Percentiles rank a stretch among this genome's conserved stretches.
These are phyloP conservation scores for Sycophaga agraensis DNA, from an alignment of 1,140 invertebrate species.

Conservation along the genomic window DNA sequence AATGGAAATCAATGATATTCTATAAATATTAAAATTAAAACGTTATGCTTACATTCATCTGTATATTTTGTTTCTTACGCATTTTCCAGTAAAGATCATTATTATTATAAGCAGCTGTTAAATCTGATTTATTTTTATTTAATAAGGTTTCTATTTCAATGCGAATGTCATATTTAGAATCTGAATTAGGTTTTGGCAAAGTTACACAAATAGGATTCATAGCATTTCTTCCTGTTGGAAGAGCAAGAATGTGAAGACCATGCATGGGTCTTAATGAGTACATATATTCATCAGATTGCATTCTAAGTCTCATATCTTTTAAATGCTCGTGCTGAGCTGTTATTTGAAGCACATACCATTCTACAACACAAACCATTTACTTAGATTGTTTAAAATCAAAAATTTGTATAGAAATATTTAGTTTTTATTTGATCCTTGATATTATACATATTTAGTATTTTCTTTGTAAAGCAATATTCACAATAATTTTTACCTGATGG, in stretches of 20 bases:
- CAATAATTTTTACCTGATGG: conserved; percentile 40
- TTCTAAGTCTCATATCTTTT: conserved; percentile 35
- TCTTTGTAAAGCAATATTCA: background rate
- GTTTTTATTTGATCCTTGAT: too few species aligned
- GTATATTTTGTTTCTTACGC: conserved; percentile 58
- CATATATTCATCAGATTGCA: background rate
- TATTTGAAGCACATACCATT: conserved; percentile 65
- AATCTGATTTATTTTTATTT: conserved; percentile 40
- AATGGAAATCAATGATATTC: conserved; percentile 19
- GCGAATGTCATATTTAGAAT: conserved; percentile 46
- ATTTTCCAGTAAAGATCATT: conserved; percentile 61
- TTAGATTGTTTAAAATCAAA: background rate
- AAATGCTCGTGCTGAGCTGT: conserved; percentile 58
- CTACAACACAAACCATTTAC: conserved; percentile 39
- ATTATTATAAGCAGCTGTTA: conserved; percentile 44
- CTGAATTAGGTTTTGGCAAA: conserved; percentile 49
- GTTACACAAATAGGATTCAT: conserved; percentile 54
- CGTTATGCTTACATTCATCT: conserved; percentile 59
- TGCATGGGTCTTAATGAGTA: conserved; percentile 43
- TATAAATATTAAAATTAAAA: conserved; percentile 12
- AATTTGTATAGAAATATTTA: background rate
- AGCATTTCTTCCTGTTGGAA: conserved; percentile 57
- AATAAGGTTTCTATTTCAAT: conserved; percentile 45
- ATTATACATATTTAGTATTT: background rate
- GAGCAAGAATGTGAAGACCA: conserved; percentile 57